Evolutionary conservation across 2,888 invertebrate species (phyloP).

Genomic region (Cepaea hortensis): DNA sequence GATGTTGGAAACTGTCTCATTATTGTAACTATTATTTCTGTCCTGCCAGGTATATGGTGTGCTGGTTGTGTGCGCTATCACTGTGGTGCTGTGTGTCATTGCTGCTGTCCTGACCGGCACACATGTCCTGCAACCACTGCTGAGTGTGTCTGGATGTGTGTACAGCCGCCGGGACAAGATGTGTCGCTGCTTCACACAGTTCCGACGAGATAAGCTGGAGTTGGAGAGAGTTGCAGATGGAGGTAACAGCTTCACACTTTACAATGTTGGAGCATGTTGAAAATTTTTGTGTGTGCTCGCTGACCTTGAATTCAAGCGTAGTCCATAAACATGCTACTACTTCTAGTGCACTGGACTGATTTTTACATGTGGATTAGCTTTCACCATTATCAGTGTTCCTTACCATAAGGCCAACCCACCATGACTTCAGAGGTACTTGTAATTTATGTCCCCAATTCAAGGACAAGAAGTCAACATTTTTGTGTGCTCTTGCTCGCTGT

Average conservation of each 20-base stretch:
- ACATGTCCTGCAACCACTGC: slow-evolving; percentile 63
- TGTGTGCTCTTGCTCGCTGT: no score
- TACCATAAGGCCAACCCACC: no score
- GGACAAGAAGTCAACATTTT: not conserved
- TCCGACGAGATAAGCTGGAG: slow-evolving; percentile 54
- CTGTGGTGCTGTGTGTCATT: slow-evolving; percentile 57
- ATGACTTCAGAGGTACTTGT: no score
- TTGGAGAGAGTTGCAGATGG: slow-evolving; percentile 34
- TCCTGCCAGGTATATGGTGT: slow-evolving; percentile 34
- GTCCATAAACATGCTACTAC: no score
- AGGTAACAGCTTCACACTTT: slow-evolving; percentile 1
- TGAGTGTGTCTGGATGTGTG: slow-evolving; percentile 57
- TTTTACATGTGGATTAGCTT: no score
- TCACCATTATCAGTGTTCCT: no score
- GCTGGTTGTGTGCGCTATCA: slow-evolving; percentile 25
- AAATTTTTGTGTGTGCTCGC: no score
- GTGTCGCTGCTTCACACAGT: slow-evolving; percentile 61
- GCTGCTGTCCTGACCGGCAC: slow-evolving; percentile 64
- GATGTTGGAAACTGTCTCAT: no score
- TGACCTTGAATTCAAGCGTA: not conserved
- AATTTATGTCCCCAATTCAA: no score
- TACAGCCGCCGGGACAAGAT: slow-evolving; percentile 54
- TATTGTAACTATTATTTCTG: no score
- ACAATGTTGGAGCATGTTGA: no score
- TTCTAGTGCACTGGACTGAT: no score